Evolutionary conservation across 2,113 vertebrate genomes (phyloP).

Genomic region (Oryzias celebensis): DNA sequence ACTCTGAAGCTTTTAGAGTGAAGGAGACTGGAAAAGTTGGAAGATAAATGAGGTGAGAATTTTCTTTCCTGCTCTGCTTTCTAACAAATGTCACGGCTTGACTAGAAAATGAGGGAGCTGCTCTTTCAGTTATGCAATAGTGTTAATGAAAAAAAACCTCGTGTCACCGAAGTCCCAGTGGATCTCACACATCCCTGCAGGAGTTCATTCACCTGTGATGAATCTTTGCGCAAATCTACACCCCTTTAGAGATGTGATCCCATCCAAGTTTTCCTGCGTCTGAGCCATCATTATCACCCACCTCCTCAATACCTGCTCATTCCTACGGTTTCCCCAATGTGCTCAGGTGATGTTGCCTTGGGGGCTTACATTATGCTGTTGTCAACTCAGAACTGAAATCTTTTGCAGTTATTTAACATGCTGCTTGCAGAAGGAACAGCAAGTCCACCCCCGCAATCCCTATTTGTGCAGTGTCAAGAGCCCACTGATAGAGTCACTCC

Average conservation of each 20-base stretch:
- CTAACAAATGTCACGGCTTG: constrained; percentile 52
- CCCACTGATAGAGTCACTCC: constrained; percentile 10
- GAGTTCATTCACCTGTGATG: constrained; percentile 25
- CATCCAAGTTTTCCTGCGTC: constrained; percentile 17
- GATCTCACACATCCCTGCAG: constrained; percentile 7
- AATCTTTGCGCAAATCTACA: constrained; percentile 3
- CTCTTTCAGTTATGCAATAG: constrained; percentile 28
- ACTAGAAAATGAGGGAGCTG: constrained; percentile 15
- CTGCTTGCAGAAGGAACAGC: constrained; percentile 6
- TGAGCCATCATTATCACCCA: constrained; percentile 29
- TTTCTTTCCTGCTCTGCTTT: constrained; percentile 29
- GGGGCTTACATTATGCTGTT: constrained; percentile 35
- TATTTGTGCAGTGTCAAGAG: constrained; percentile 12
- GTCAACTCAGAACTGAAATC: constrained; percentile 37
- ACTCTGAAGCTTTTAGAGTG: constrained; percentile 14
- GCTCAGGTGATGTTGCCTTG: constrained; percentile 49
- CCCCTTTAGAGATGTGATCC: constrained; percentile 26
- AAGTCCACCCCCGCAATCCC: constrained; percentile 20
- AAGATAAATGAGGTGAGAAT: constrained; percentile 33
- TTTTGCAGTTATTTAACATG: constrained; percentile 39
- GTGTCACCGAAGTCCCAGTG: constrained; percentile 28
- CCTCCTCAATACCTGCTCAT: constrained; percentile 7
- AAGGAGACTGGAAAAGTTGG: constrained; percentile 5
- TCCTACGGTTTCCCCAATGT: constrained; percentile 8
- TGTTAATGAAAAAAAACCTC: constrained; percentile 12